Evolutionary conservation across 2,888 invertebrate genomes (phyloP).

Genomic region (Cataglyphis albicans): DNA sequence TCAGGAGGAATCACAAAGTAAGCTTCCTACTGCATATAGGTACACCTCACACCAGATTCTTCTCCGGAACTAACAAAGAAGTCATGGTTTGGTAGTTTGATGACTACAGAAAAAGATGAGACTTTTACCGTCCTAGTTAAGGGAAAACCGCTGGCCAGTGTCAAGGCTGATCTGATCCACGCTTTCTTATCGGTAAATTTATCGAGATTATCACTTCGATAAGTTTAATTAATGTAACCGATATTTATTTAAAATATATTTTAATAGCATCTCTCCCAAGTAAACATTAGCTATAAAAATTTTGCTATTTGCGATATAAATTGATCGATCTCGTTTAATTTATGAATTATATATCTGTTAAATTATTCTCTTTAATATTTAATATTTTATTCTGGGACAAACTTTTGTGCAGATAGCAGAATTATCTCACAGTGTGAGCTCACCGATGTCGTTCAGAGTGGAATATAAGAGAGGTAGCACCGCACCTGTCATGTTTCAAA

Average conservation of each 20-base stretch:
- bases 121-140: slow-evolving; percentile 98
- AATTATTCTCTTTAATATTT: not conserved
- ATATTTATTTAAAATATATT: not conserved
- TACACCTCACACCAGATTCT: slow-evolving; percentile 97
- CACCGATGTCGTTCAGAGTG: slow-evolving; percentile 98
- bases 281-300: not conserved
- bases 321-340: not conserved
- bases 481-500: slow-evolving; percentile 98
- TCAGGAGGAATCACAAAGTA: slow-evolving; percentile 5
- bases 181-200: slow-evolving; percentile 97
- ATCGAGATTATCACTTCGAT: not conserved
- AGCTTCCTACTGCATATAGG: slow-evolving; percentile 87
- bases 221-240: not conserved
- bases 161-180: slow-evolving; percentile 99
- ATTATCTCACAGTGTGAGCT: slow-evolving; percentile 98
- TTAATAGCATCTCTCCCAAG: not conserved
- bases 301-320: not conserved
- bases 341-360: too few species aligned
- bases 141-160: slow-evolving; percentile 97
- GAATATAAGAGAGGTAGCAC: slow-evolving; percentile 98
- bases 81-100: slow-evolving; percentile 99
- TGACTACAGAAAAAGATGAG: slow-evolving; percentile 99
- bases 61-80: slow-evolving; percentile 98
- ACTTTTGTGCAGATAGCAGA: slow-evolving; percentile 91
- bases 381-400: not conserved